Base-by-base conservation (phyloP, 2,797 vertebrate genomes). In the Chloroceryle inda region DNA sequence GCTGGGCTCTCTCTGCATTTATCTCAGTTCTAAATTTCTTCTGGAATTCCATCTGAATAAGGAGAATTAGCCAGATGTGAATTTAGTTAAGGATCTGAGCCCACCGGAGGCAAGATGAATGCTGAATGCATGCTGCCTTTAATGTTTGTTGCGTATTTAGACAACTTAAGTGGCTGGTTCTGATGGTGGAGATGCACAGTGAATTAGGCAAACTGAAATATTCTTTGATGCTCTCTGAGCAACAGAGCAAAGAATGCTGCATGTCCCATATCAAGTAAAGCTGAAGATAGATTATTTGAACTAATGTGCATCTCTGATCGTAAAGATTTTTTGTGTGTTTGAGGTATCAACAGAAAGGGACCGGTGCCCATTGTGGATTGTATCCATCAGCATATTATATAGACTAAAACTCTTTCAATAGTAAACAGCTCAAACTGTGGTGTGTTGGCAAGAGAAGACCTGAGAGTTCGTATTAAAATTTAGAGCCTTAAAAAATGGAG, bases 401-500 rank as follows among this genome's bases (percentile, higher is more conserved):
- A 76, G 63, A 42, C 62, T 58, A 62, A 86, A 89, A 95, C 31
- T 69, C 53, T 81, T 92, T 56, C 26, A 49, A 35, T 92, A 61
- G 66, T 68, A 55, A 87, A 37, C 17, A 91, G 61, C 71, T 95
- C 19, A 47, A 71, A 88, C 27, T 79, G 49, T 64, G 47, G 55
- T 86, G 26, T 37, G n/a, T 38, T 85, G 92, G 81, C 71, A 91
- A 81, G 80, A 96, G 64, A 92, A 45, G 85, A 75, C 66, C 80
- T 8, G 35, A 93, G 67, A 88, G 74, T 89, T 89, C 47, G 73
- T 74, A 83, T 94, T 94, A 96, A 97, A 97, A 93, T 95, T 88
- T 86, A 97, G 97, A 96, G 29, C 40, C 40, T 88, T 94, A 90
- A 92, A 82, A 94, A 94, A 56, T 22, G 59, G 38, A 94, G 50